Conservation (phyloP, 2,797 vertebrate genomes). For the Meda fulgida region DNA sequence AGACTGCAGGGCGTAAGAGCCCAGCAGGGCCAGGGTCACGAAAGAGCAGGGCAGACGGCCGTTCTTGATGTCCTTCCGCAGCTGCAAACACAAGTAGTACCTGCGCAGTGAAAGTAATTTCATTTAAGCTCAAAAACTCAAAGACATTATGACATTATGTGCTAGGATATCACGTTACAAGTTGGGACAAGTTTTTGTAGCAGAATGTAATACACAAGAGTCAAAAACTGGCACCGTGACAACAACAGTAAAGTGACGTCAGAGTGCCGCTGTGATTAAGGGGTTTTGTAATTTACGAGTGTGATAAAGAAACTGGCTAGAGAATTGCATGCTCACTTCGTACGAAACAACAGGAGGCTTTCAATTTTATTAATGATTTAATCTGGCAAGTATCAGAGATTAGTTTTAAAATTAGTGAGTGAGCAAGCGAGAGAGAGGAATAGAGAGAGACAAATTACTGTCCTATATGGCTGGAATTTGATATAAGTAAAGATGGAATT, state of each 20-base stretch:
- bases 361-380: conserved; percentile 43
- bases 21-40: conserved; percentile 91
- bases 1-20: conserved; percentile 95
- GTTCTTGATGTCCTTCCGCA: conserved; percentile 90
- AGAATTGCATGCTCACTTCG: conserved; percentile 10
- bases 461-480: neutral
- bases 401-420: neutral
- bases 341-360: conserved; percentile 3
- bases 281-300: conserved; percentile 14
- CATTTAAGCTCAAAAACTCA: neutral
- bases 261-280: neutral
- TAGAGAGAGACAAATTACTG: neutral
- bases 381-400: conserved; percentile 10
- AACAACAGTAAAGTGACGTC: conserved; percentile 16
- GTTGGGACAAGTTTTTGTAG: neutral
- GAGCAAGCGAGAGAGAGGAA: neutral
- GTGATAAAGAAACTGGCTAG: conserved; percentile 26
- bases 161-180: neutral
- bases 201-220: neutral
- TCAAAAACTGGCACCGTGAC: neutral
- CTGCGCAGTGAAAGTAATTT: conserved; percentile 66
- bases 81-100: conserved; percentile 95
- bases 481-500: neutral
- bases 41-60: conserved; percentile 94
- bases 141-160: neutral